A percentile compares a stretch with the other conserved stretches of the same genome.
These are phyloP conservation scores for Ypsolopha sequella DNA, from an alignment of 2,888 invertebrate species.

Conservation along the genomic window DNA sequence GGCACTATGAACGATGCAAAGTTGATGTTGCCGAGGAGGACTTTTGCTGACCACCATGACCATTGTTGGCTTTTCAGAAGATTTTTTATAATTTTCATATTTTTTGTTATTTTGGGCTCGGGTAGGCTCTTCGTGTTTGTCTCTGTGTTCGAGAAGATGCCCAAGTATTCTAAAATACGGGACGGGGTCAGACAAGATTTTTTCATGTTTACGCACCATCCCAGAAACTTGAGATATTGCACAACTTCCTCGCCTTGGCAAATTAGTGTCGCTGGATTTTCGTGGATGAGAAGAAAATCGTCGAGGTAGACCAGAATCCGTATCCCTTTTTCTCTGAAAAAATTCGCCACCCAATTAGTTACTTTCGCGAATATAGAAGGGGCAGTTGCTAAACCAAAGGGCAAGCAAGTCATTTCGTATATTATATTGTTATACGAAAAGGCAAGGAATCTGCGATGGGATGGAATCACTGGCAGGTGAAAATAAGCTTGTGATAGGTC, in stretches of 20 bases:
- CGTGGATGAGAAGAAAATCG: slow-evolving; percentile 10
- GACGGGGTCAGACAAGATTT: slow-evolving; percentile 9
- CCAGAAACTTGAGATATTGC: slow-evolving; percentile 6
- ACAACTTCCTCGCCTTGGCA: slow-evolving; percentile 4
- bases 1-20: background rate
- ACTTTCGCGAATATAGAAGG: slow-evolving; percentile 4
- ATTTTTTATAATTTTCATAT: background rate
- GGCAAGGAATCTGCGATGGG: slow-evolving; percentile 1
- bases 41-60: background rate
- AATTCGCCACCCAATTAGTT: slow-evolving; percentile 10
- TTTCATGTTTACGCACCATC: slow-evolving; percentile 11
- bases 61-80: too few relatives aligned
- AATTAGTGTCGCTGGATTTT: too few relatives aligned
- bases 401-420: slow-evolving; percentile 12
- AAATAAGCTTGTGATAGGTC: slow-evolving; percentile 12
- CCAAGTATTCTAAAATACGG: background rate
- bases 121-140: background rate
- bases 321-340: slow-evolving; percentile 7
- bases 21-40: background rate
- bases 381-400: slow-evolving; percentile 13
- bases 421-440: background rate
- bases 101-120: background rate
- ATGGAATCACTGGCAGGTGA: slow-evolving; percentile 5
- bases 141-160: background rate
- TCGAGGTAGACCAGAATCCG: slow-evolving; percentile 10